Evolutionary conservation across 92 coral and sea anemone genomes (phyloP).

Genomic region (Phenganax subtilis): DNA sequence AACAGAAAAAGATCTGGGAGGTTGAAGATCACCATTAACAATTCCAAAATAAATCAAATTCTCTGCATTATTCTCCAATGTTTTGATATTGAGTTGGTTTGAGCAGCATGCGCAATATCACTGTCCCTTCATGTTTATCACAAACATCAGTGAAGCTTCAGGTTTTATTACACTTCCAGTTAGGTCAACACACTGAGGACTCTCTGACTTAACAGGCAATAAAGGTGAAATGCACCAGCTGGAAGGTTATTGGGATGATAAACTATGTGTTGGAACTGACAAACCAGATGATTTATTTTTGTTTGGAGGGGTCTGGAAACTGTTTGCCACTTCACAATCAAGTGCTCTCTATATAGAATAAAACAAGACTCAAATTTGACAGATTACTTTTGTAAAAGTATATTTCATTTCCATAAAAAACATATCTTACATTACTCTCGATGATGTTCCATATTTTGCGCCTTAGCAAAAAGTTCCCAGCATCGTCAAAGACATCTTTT

Average conservation of each 20-base stretch:
- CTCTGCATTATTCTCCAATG: slow-evolving; percentile 17
- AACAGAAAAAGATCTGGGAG: slow-evolving; percentile 8
- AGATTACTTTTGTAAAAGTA: not conserved
- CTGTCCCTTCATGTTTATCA: slow-evolving; percentile 7
- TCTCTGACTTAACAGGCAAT: slow-evolving; percentile 10
- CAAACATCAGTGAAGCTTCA: not conserved
- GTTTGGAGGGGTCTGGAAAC: slow-evolving; percentile 21
- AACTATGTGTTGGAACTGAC: not conserved
- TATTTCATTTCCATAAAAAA: not conserved
- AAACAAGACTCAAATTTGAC: not conserved
- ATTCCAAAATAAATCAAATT: slow-evolving; percentile 16
- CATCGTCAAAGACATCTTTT: slow-evolving; percentile 23
- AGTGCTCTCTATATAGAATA: not conserved
- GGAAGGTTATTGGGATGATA: slow-evolving; percentile 6
- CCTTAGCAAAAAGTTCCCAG: slow-evolving; percentile 21
- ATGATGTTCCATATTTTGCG: slow-evolving; percentile 30
- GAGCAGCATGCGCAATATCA: slow-evolving; percentile 33
- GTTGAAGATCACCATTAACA: not conserved
- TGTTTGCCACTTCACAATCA: slow-evolving; percentile 24
- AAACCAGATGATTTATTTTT: slow-evolving; percentile 9
- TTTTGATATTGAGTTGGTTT: slow-evolving; percentile 33
- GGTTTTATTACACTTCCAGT: slow-evolving; percentile 23
- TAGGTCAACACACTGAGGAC: slow-evolving; percentile 15
- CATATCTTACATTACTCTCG: slow-evolving; percentile 21
- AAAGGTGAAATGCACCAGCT: slow-evolving; percentile 13